phyloP scores from a whole-genome alignment of 1,140 invertebrate genomes.

The Neotoxoptera formosana region DNA sequence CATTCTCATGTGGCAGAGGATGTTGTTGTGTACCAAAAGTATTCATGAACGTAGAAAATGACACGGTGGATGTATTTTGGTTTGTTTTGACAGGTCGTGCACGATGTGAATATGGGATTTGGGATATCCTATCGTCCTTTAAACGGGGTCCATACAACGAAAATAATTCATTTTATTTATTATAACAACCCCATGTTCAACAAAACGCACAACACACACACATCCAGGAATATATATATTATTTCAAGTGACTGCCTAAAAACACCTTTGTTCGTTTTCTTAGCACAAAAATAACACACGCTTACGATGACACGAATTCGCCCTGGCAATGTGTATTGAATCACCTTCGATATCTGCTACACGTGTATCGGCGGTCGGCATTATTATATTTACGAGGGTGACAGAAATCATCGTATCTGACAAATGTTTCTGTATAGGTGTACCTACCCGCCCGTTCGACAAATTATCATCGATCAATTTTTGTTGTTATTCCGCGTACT shows the following conservation, averaged over 20 bases:
- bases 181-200: background rate
- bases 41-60: conserved; percentile 12
- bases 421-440: background rate
- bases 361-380: background rate
- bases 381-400: conserved; percentile 15
- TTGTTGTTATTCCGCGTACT: background rate
- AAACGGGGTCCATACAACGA: conserved; percentile 11
- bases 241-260: conserved; percentile 39
- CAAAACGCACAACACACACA: background rate
- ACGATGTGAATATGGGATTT: conserved; percentile 18
- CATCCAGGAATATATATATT: background rate
- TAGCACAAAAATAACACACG: conserved; percentile 30
- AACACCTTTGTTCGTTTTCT: conserved; percentile 44
- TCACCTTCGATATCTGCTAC: conserved; percentile 21
- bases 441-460: background rate
- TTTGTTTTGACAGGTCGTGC: conserved; percentile 52
- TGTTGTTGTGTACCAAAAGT: conserved; percentile 29
- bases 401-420: background rate
- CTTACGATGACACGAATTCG: conserved; percentile 32
- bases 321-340: background rate
- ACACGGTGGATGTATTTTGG: background rate
- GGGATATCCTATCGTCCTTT: conserved; percentile 28
- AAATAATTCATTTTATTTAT: conserved; percentile 48
- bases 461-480: conserved; percentile 15
- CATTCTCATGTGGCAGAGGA: background rate